These are phyloP conservation scores for Capromys pilorides DNA, from an alignment of 2,797 vertebrate species.

Conservation along the genomic window DNA sequence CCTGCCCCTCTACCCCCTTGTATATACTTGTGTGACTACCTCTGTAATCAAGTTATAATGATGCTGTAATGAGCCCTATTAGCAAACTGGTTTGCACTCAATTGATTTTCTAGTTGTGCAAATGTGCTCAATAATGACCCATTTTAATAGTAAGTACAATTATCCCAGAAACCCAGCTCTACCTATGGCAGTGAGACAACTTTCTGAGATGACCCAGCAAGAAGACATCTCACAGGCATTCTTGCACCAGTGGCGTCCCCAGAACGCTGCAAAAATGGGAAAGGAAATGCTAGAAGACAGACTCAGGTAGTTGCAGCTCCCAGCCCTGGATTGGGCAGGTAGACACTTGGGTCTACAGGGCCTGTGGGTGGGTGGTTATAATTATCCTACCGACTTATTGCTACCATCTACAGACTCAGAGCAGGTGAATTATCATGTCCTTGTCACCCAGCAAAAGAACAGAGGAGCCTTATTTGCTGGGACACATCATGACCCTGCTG, in stretches of 20 bases:
- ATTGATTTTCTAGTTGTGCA: conserved; percentile 60
- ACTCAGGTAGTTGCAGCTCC: background rate
- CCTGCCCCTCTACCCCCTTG: background rate
- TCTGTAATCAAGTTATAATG: conserved; percentile 51
- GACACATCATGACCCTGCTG: background rate
- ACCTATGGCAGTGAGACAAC: background rate
- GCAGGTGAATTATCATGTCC: rapidly evolving
- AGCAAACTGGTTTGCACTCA: conserved; percentile 56
- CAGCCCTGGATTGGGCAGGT: background rate
- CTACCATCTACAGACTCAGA: background rate
- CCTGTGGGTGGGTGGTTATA: background rate
- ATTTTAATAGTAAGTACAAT: conserved; percentile 47
- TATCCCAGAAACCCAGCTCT: conserved; percentile 31
- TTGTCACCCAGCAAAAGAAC: background rate
- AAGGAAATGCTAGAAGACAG: background rate
- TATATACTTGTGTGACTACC: background rate
- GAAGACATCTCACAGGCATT: background rate
- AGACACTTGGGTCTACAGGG: background rate
- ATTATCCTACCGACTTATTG: background rate
- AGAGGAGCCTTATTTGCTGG: background rate
- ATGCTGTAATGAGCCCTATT: conserved; percentile 41
- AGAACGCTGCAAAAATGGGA: background rate
- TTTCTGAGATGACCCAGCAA: background rate
- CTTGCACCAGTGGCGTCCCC: background rate
- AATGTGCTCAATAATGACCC: conserved; percentile 33